A percentile compares a stretch with the other conserved stretches of the same genome.
These are phyloP conservation scores for Ammodytes dubius DNA, from an alignment of 2,113 vertebrate species.

Conservation along the genomic window DNA sequence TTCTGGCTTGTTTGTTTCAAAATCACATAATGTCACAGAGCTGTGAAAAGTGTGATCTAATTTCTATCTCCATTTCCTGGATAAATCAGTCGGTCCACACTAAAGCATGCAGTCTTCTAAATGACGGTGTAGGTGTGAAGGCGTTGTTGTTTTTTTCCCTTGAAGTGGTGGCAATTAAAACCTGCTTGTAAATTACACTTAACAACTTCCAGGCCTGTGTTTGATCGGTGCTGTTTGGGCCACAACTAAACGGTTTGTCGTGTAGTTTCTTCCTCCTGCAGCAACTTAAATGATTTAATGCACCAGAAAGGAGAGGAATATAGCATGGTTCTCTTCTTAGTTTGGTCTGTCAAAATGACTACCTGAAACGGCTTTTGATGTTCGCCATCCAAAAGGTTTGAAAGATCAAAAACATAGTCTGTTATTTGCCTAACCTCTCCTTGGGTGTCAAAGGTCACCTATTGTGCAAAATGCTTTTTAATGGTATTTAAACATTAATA, in stretches of 20 bases:
- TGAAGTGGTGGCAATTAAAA: constrained; percentile 27
- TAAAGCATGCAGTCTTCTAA: not conserved
- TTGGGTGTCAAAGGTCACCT: too few species aligned
- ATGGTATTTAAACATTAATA: too few species aligned
- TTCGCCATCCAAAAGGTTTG: not conserved
- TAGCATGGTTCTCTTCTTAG: constrained; percentile 1
- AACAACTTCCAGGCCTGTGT: constrained; percentile 27
- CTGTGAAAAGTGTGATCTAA: not conserved
- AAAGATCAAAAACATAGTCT: not conserved
- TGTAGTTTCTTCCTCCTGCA: not conserved
- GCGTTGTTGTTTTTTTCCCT: constrained; percentile 8
- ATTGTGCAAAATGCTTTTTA: too few species aligned
- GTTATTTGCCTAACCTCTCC: too few species aligned
- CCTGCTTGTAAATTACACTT: constrained; percentile 20
- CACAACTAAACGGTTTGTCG: constrained; percentile 12
- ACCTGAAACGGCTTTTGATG: not conserved
- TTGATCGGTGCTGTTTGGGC: not conserved
- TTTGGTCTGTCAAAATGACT: not conserved
- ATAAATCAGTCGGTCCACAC: not conserved
- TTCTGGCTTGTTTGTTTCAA: constrained; percentile 51
- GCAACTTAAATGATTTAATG: not conserved
- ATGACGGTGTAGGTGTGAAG: constrained; percentile 29
- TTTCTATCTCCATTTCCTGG: not conserved
- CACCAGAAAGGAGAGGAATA: not conserved
- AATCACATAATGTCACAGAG: not conserved